Evolutionary conservation across 2,888 invertebrate species (phyloP), one percentile per base, ranked within the genome.

Genomic region (Sarcophaga caerulescens): DNA sequence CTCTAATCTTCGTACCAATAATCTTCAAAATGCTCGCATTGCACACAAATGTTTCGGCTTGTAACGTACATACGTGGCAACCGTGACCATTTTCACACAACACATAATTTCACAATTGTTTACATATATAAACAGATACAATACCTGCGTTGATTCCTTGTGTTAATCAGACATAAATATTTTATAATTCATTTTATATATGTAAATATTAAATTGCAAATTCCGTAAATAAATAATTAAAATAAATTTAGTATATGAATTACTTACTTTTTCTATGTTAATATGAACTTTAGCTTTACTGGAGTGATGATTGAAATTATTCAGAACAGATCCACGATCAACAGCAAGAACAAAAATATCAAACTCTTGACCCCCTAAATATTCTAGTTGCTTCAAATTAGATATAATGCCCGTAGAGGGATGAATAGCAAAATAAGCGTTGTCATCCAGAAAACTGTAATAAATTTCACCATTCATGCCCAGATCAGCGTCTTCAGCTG

Each of bases 391-490:
- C 88, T 97, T 95, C 63, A 98, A 97, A 21, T 98, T 94, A 19
- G 96, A 96, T 84, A 99, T 95, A 44, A 97, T 95, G 12, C 99
- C 99, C 69, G 97, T 97, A 78, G 98, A 97, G 2, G 99, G 98
- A 93, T 99, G 98, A 81, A 99, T 96, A 57, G 98, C 96, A 92
- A 99, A 99, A 90, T 96, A 96, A 90, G 97, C 96, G 66, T 96
- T 97, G 83, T 95, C 95, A 89, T 97, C 96, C 73, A 95, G 94
- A 90, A 99, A 96, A 92, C 98, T 98, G 94, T 99, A 99, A 94
- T 99, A 99, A 89, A 99, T 97, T 94, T 99, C 98, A 1, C 99
- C 98, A 93, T 99, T 99, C 89, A 98, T 94, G 3, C 99, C 99
- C 57, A 97, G 94, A 93, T 99, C 99, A 4, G 99, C 99, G 93